Conservation (phyloP, 2,113 vertebrate genomes). For the Ophiodon elongatus region DNA sequence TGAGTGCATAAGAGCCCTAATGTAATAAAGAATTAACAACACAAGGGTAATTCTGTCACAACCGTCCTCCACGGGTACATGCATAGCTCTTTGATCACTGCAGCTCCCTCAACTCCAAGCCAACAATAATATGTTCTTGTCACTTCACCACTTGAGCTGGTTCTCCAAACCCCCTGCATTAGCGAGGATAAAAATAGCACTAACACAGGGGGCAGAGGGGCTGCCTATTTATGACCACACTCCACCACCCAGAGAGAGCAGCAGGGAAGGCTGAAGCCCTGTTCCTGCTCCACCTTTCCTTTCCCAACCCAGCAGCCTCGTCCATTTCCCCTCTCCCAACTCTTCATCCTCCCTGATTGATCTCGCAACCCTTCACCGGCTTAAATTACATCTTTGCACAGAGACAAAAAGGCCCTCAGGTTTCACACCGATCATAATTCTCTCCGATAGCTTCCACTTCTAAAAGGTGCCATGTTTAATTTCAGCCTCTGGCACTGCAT, state of each 20-base stretch:
- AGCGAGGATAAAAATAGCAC: constrained; percentile 68
- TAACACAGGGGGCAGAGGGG: constrained; percentile 46
- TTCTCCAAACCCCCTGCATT: constrained; percentile 54
- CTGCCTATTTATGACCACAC: constrained; percentile 73
- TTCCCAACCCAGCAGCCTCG: constrained; percentile 37
- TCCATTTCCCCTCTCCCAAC: constrained; percentile 27
- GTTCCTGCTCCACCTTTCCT: constrained; percentile 60
- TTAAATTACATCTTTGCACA: constrained; percentile 78
- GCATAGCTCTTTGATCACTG: constrained; percentile 38
- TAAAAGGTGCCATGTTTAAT: constrained; percentile 78
- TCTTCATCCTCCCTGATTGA: constrained; percentile 70
- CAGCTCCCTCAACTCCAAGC: constrained; percentile 36
- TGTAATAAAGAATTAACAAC: constrained; percentile 29
- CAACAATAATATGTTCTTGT: constrained; percentile 70
- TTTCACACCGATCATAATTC: constrained; percentile 79
- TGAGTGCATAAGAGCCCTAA: constrained; percentile 21
- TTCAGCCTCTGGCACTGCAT: constrained; percentile 65
- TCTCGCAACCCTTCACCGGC: constrained; percentile 69
- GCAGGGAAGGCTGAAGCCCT: constrained; percentile 53
- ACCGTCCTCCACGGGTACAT: constrained; percentile 3
- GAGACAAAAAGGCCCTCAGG: constrained; percentile 66
- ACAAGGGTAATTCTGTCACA: constrained; percentile 44
- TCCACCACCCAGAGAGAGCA: constrained; percentile 63
- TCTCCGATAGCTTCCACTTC: constrained; percentile 71
- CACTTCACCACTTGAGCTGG: constrained; percentile 40